Conservation (phyloP, 2,113 vertebrate genomes). For the Serinus canaria region DNA sequence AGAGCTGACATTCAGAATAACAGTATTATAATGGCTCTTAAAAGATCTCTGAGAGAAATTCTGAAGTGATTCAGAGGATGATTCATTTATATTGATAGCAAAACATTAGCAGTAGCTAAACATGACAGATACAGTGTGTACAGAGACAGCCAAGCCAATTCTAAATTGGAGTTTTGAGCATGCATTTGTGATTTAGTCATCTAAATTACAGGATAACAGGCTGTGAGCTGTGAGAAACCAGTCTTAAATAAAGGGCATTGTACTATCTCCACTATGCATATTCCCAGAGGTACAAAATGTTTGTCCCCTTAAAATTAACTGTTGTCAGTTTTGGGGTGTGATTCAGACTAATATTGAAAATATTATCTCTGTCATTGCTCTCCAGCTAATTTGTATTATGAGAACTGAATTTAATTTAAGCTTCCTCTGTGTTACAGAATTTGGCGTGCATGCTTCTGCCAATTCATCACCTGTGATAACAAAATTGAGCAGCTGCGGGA, state of each 20-base stretch:
- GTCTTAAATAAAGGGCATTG: not conserved
- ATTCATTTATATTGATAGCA: conserved; percentile 59
- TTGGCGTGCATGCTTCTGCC: not conserved
- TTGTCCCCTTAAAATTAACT: not conserved
- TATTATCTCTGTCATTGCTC: not conserved
- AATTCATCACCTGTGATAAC: not conserved
- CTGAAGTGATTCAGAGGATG: conserved; percentile 56
- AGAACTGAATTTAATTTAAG: not conserved
- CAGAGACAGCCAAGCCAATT: not conserved
- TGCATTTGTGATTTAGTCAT: conserved; percentile 37
- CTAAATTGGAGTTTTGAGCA: not conserved
- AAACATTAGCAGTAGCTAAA: conserved; percentile 45
- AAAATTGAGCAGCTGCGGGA: not conserved
- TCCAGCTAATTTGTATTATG: not conserved
- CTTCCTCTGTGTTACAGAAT: not conserved
- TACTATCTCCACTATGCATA: not conserved
- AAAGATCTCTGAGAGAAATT: conserved; percentile 38
- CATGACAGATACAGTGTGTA: conserved; percentile 24
- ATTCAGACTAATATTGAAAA: conserved; percentile 11
- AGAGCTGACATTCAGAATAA: conserved; percentile 31
- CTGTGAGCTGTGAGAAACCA: not conserved
- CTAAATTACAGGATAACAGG: not conserved
- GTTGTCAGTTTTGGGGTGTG: not conserved
- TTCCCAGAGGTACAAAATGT: not conserved
- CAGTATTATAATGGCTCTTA: not conserved